phyloP scores from a whole-genome alignment of 2,888 invertebrate genomes.

The Acanthosepion lycidas region DNA sequence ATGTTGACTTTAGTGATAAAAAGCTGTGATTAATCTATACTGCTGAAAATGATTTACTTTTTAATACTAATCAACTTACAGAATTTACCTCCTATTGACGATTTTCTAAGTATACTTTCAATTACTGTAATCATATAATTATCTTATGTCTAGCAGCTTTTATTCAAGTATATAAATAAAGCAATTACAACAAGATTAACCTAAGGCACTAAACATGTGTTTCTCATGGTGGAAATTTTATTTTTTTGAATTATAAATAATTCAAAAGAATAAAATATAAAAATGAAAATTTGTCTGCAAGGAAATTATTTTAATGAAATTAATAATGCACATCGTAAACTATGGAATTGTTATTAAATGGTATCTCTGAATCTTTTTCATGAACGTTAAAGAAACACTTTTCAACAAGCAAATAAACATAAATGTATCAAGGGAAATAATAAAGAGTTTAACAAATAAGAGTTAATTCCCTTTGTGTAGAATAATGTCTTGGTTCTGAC shows the following conservation, averaged over 20 bases:
- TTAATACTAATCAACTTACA: no score
- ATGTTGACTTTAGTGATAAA: no score
- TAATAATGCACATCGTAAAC: not conserved
- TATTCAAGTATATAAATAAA: no score
- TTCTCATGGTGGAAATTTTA: not conserved
- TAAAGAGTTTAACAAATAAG: not conserved
- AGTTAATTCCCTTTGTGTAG: conserved; percentile 17
- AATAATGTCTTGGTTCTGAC: not conserved
- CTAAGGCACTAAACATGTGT: not conserved
- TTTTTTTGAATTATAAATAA: not conserved
- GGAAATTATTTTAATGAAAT: no score
- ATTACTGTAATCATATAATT: not conserved
- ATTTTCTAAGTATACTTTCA: no score
- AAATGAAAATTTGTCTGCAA: not conserved
- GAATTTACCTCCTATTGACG: no score
- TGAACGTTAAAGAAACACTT: not conserved
- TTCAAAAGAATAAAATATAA: no score
- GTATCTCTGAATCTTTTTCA: not conserved
- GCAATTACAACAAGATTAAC: no score
- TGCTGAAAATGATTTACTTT: no score
- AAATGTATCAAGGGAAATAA: not conserved
- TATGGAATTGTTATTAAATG: not conserved
- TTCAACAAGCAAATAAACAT: not conserved
- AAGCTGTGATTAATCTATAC: no score
- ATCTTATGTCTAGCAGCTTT: not conserved